Evolutionary conservation across 2,888 invertebrate genomes (phyloP).

Genomic region (Mesochorus sp.): DNA sequence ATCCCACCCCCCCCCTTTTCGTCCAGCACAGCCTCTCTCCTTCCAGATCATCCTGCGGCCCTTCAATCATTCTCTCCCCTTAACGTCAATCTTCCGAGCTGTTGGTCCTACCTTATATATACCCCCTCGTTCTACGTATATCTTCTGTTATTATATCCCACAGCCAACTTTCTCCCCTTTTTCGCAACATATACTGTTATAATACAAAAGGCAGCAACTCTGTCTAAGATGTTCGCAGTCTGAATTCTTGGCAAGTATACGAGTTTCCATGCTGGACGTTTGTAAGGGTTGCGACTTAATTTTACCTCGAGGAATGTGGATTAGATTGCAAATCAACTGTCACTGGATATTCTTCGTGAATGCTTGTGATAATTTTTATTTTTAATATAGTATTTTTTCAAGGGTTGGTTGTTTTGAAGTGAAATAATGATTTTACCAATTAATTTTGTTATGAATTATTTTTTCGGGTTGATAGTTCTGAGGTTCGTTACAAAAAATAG

Average conservation of each 20-base stretch:
- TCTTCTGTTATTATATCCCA: constrained; percentile 7
- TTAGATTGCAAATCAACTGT: not conserved
- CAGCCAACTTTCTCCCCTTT: constrained; percentile 1
- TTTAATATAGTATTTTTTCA: too few relatives aligned
- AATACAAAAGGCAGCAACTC: constrained; percentile 2
- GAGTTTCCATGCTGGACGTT: too few relatives aligned
- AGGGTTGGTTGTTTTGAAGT: too few relatives aligned
- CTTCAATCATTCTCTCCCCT: constrained; percentile 10
- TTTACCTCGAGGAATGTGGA: not conserved
- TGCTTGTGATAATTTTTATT: too few relatives aligned
- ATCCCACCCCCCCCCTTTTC: constrained; percentile 49
- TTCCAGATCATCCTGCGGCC: constrained; percentile 14
- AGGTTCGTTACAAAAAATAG: not conserved
- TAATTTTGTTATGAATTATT: not conserved
- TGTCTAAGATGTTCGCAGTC: constrained; percentile 2
- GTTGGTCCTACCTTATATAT: constrained; percentile 25
- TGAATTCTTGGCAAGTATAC: too few relatives aligned
- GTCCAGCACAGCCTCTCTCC: constrained; percentile 25
- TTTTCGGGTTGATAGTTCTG: not conserved
- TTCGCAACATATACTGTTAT: not conserved
- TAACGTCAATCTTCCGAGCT: not conserved
- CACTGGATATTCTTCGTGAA: too few relatives aligned
- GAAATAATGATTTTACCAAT: not conserved
- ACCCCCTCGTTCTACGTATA: not conserved
- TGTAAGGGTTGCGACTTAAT: not conserved